Evolutionary conservation across 2,113 vertebrate species (phyloP).

Genomic region (Phycodurus eques): DNA sequence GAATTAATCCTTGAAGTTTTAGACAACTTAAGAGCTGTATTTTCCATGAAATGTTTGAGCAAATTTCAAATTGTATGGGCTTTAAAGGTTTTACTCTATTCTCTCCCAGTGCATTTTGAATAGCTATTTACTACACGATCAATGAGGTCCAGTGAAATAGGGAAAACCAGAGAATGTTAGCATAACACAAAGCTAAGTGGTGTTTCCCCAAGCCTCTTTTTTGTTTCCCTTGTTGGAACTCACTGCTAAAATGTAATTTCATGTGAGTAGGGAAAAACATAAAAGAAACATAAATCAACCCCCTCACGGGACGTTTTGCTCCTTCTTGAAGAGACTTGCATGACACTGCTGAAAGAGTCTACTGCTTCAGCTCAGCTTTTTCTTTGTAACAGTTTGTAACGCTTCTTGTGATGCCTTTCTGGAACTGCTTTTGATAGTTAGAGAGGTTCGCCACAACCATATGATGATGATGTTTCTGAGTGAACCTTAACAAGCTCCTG

Average conservation of each 20-base stretch:
- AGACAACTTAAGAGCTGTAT: neutral
- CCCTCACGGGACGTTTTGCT: conserved; percentile 25
- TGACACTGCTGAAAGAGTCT: conserved; percentile 26
- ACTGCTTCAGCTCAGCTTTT: conserved; percentile 19
- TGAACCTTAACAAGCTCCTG: neutral
- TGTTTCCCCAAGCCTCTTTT: conserved; percentile 31
- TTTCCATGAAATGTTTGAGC: neutral
- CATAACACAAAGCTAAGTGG: conserved; percentile 26
- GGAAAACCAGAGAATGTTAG: conserved; percentile 24
- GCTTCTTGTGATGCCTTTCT: conserved; percentile 16
- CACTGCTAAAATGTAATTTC: conserved; percentile 39
- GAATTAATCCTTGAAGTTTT: neutral
- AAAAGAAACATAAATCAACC: conserved; percentile 23
- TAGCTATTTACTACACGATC: conserved; percentile 11
- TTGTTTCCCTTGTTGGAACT: conserved; percentile 42
- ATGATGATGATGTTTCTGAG: neutral
- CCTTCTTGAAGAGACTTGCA: conserved; percentile 24
- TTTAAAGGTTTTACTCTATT: conserved; percentile 3
- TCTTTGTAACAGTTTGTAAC: conserved; percentile 17
- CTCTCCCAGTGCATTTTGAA: conserved; percentile 14
- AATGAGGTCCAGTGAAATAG: neutral
- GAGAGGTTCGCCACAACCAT: neutral
- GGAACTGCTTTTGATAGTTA: conserved; percentile 11
- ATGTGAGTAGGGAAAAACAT: conserved; percentile 25
- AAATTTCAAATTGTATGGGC: neutral